Conservation (phyloP, 2,797 vertebrate species). For the Euthynnus affinis region DNA sequence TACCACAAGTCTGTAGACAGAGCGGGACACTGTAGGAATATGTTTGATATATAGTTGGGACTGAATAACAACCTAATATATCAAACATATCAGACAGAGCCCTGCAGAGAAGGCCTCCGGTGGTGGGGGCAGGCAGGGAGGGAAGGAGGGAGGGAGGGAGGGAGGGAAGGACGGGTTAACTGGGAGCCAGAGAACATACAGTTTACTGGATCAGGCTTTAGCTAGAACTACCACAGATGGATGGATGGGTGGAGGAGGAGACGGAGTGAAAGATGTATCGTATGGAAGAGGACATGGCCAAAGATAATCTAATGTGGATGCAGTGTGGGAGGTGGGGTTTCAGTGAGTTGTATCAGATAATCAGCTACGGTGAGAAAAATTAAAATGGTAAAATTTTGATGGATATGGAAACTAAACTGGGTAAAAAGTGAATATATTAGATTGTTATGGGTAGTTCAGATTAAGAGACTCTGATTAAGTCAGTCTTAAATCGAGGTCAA, state of each 20-base stretch:
- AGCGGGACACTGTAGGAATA: slow-evolving; percentile 99
- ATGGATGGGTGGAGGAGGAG: slow-evolving; percentile 19
- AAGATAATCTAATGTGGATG: slow-evolving; percentile 1
- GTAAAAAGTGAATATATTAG: neutral
- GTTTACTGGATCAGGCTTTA: slow-evolving; percentile 53
- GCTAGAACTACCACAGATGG: slow-evolving; percentile 46
- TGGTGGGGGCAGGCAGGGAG: slow-evolving; percentile 72
- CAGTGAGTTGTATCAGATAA: slow-evolving; percentile 1
- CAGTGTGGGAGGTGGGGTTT: slow-evolving; percentile 7
- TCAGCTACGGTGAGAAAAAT: slow-evolving; percentile 5
- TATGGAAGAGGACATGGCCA: slow-evolving; percentile 12
- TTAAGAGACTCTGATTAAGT: slow-evolving; percentile 2
- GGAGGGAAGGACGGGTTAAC: slow-evolving; percentile 46
- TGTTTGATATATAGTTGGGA: slow-evolving; percentile 99
- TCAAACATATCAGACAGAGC: slow-evolving; percentile 99
- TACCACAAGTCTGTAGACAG: slow-evolving; percentile 92
- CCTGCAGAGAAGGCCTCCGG: slow-evolving; percentile 96
- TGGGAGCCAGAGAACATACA: slow-evolving; percentile 55
- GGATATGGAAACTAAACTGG: slow-evolving; percentile 8
- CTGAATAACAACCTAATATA: slow-evolving; percentile 99
- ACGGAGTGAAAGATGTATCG: slow-evolving; percentile 19
- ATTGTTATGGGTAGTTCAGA: slow-evolving; percentile 3
- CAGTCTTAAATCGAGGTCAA: neutral
- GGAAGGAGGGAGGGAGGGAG: slow-evolving; percentile 3
- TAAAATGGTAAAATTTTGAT: slow-evolving; percentile 1